These are phyloP conservation scores for Athene cunicularia DNA, from an alignment of 2,113 vertebrate species.

Conservation along the genomic window DNA sequence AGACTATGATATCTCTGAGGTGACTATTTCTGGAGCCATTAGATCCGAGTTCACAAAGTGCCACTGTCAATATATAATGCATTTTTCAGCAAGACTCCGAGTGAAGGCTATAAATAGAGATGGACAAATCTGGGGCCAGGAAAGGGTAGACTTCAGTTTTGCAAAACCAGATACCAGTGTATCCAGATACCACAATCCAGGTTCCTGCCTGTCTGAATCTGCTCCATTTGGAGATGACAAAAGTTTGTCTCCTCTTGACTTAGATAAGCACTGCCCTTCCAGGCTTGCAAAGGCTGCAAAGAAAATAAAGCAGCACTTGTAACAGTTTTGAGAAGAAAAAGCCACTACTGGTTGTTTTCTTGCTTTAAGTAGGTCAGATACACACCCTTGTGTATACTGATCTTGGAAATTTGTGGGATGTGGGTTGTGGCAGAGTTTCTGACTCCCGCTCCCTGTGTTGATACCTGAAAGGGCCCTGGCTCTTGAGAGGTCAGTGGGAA, in stretches of 20 bases:
- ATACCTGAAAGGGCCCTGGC: neutral
- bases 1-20: neutral
- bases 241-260: neutral
- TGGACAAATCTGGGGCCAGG: neutral
- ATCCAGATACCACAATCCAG: neutral
- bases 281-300: neutral
- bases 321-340: neutral
- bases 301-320: neutral
- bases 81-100: constrained; percentile 3
- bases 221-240: neutral
- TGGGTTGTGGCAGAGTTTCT: neutral
- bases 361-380: neutral
- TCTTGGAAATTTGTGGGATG: neutral
- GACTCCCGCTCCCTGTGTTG: neutral
- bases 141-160: constrained; percentile 4
- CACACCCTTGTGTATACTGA: fast-evolving
- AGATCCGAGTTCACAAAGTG: neutral
- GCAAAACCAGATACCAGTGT: neutral
- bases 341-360: neutral
- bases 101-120: constrained; percentile 21
- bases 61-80: constrained; percentile 9
- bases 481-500: neutral
- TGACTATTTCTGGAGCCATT: constrained; percentile 41
- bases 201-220: neutral
- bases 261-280: neutral